Evolutionary conservation across 2,797 vertebrate genomes (phyloP).

Genomic region (Spinibarbus caldwelli): DNA sequence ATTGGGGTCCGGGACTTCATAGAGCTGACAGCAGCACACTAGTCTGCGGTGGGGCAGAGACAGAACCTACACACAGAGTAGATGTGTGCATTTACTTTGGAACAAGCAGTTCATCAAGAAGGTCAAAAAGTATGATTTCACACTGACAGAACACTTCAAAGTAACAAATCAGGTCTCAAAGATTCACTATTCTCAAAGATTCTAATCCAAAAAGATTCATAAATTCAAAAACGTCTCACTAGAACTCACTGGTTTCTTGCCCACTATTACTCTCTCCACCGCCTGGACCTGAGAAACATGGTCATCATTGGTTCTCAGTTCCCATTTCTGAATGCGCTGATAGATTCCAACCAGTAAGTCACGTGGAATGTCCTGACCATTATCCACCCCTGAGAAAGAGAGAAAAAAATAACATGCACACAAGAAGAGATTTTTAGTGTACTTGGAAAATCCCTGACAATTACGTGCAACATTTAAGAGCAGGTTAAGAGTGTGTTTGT

Average conservation of each 20-base stretch:
- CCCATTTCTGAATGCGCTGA: slow-evolving; percentile 92
- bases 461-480: slow-evolving; percentile 6
- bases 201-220: no score
- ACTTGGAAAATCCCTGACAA: slow-evolving; percentile 7
- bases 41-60: slow-evolving; percentile 90
- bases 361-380: slow-evolving; percentile 90
- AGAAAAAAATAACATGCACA: slow-evolving; percentile 18
- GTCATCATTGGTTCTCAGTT: slow-evolving; percentile 94
- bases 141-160: slow-evolving; percentile 1
- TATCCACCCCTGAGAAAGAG: slow-evolving; percentile 83
- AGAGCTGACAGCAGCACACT: slow-evolving; percentile 94
- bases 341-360: slow-evolving; percentile 93
- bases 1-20: slow-evolving; percentile 93
- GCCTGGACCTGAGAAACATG: slow-evolving; percentile 96
- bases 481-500: slow-evolving; percentile 6
- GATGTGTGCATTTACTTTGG: not conserved
- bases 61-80: slow-evolving; percentile 78
- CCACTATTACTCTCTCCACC: slow-evolving; percentile 93
- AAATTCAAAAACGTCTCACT: not conserved
- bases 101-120: not conserved
- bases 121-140: no score
- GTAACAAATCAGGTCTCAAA: slow-evolving; percentile 6
- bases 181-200: not conserved
- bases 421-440: slow-evolving; percentile 18
- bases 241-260: slow-evolving; percentile 91